A percentile compares a stretch with the other conserved stretches of the same genome.
Conservation (phyloP, 2,113 vertebrate genomes). For the Ginglymostoma cirratum region DNA sequence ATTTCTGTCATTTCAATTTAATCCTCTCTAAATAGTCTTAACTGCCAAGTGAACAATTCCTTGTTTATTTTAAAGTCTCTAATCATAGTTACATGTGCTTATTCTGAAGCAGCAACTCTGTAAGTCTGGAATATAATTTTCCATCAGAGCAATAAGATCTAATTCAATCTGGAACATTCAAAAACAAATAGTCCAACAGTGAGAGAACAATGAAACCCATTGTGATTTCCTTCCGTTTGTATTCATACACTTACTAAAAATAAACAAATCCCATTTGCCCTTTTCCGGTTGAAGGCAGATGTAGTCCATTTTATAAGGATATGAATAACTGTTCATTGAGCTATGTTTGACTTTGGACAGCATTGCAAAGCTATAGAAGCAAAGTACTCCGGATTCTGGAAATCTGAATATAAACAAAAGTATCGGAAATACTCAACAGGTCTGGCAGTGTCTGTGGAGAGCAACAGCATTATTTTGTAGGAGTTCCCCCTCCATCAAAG, state of each 20-base stretch:
- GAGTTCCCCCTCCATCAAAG: no score
- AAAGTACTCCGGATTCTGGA: no score
- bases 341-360: not conserved
- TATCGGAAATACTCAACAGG: no score
- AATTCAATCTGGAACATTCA: not conserved
- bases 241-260: not conserved
- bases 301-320: not conserved
- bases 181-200: not conserved
- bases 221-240: not conserved
- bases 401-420: no score
- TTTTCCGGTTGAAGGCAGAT: no score
- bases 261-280: no score
- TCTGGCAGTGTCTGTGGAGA: no score
- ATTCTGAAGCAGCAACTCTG: not conserved
- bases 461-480: no score
- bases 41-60: not conserved
- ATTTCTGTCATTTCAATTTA: not conserved
- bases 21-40: not conserved
- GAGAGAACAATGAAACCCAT: not conserved
- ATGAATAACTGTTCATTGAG: not conserved
- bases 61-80: not conserved
- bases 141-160: not conserved
- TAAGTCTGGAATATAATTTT: not conserved
- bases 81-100: not conserved
- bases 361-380: not conserved